Evolutionary conservation across 2,113 vertebrate genomes (phyloP).

Genomic region (Vimba vimba): DNA sequence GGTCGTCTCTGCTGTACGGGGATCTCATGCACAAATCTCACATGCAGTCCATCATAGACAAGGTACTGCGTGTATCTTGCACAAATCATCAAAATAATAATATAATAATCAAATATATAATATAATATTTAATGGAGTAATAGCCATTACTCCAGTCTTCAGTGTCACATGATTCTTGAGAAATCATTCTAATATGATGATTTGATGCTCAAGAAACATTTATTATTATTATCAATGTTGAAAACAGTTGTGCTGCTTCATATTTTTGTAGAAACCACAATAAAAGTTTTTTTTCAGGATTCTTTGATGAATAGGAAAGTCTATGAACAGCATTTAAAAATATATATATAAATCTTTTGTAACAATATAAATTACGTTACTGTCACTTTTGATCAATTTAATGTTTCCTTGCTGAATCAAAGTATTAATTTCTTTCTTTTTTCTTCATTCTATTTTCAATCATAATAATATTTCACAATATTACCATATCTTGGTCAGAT

Average conservation of each 20-base stretch:
- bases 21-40: constrained; percentile 98
- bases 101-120: too few species aligned
- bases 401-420: background rate
- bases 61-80: constrained; percentile 75
- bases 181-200: too few species aligned
- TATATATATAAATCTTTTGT: background rate
- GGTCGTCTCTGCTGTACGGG: constrained; percentile 95
- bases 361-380: background rate
- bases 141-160: too few species aligned
- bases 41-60: constrained; percentile 99
- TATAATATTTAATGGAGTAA: background rate
- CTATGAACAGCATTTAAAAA: background rate
- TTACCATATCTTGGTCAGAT: background rate
- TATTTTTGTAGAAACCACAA: background rate
- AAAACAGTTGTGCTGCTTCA: background rate
- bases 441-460: background rate
- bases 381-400: background rate
- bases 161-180: too few species aligned
- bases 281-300: background rate
- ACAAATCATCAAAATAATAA: background rate
- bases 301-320: background rate
- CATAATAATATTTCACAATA: background rate
- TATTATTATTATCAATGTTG: too few species aligned
- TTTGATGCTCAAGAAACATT: too few species aligned
- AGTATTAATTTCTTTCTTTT: background rate